Evolutionary conservation across 2,888 invertebrate genomes (phyloP).

Genomic region (Parnassius orleans): DNA sequence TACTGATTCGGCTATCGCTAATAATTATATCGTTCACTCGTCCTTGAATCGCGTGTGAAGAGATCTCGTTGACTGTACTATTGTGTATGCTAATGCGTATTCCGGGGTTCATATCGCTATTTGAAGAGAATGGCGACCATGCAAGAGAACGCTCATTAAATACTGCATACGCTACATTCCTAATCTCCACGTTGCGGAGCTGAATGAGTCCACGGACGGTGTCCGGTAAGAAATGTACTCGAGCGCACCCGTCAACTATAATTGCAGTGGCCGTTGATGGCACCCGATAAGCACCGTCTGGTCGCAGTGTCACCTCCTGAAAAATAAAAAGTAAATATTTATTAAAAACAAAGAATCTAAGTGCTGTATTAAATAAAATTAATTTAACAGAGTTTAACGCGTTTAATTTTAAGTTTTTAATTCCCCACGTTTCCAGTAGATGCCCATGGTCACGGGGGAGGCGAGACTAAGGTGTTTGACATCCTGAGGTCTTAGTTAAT

Average conservation of each 20-base stretch:
- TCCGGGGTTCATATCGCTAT: conserved; percentile 84
- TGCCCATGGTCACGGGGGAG: no score
- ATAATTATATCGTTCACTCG: conserved; percentile 85
- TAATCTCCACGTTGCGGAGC: conserved; percentile 83
- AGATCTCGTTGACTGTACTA: conserved; percentile 76
- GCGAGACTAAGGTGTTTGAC: no score
- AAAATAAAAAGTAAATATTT: not conserved
- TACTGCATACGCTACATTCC: conserved; percentile 82
- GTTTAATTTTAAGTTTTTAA: no score
- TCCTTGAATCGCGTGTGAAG: conserved; percentile 85
- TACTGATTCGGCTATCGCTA: conserved; percentile 81
- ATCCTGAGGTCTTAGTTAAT: no score
- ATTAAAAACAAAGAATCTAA: not conserved
- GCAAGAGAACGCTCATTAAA: conserved; percentile 82
- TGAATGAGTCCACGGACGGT: conserved; percentile 82
- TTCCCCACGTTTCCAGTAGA: no score
- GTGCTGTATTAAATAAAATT: no score
- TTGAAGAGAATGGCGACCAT: conserved; percentile 81
- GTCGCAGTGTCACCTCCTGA: conserved; percentile 82
- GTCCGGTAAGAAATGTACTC: conserved; percentile 79
- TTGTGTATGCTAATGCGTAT: conserved; percentile 72
- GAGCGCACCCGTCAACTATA: conserved; percentile 84
- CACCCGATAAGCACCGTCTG: conserved; percentile 77
- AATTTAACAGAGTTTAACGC: no score
- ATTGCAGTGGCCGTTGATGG: conserved; percentile 80